Conservation (phyloP, 1,140 invertebrate genomes). For the Pseudomyrmex pallidus region DNA sequence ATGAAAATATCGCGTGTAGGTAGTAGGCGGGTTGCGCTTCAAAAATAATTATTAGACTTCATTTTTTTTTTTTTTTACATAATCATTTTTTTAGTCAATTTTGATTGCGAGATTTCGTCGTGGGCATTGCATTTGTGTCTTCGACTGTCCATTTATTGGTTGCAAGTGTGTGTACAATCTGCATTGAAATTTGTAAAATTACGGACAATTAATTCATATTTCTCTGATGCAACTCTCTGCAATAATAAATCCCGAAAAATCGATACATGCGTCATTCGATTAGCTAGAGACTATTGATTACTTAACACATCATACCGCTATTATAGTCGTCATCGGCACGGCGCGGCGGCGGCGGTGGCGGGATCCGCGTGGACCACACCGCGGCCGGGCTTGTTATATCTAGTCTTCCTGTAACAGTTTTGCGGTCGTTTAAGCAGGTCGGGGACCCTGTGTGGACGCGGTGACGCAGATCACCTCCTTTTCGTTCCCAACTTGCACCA, state of each 20-base stretch:
- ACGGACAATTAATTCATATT: background rate
- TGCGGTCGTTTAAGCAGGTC: conserved; percentile 46
- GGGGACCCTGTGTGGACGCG: conserved; percentile 37
- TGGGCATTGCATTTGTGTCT: too few species aligned
- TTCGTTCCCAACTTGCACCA: conserved; percentile 59
- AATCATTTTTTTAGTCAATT: too few species aligned
- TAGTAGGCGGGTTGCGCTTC: too few species aligned
- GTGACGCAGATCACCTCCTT: conserved; percentile 22
- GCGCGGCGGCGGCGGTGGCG: too few species aligned
- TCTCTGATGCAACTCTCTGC: background rate
- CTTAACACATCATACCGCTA: background rate
- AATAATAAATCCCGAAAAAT: background rate
- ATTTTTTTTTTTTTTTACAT: too few species aligned
- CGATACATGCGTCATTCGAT: background rate
- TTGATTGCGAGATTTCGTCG: too few species aligned
- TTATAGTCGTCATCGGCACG: background rate
- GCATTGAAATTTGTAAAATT: background rate
- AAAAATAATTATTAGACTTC: too few species aligned
- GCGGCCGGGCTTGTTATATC: conserved; percentile 33
- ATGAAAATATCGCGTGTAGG: background rate
- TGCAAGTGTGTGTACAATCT: too few species aligned
- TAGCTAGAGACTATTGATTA: background rate
- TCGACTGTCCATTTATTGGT: too few species aligned
- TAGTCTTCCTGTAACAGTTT: conserved; percentile 52
- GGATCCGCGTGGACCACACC: background rate